These are phyloP conservation scores for Gymnocypris eckloni DNA, from an alignment of 2,797 vertebrate genomes.

Conservation along the genomic window DNA sequence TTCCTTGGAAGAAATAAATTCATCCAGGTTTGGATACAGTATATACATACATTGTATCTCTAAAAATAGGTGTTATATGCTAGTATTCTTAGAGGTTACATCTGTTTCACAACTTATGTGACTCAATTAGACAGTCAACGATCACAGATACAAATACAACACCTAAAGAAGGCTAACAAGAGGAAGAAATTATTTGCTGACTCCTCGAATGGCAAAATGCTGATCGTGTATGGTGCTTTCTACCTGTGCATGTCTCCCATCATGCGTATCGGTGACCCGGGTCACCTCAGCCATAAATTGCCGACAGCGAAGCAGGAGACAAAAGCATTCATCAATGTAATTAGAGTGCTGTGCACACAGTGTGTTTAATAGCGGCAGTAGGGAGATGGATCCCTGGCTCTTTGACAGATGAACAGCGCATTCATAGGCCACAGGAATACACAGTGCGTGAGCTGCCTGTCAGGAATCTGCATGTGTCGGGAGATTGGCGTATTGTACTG, in stretches of 20 bases:
- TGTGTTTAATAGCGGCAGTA: conserved; percentile 65
- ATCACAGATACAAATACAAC: conserved; percentile 12
- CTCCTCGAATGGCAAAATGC: conserved; percentile 20
- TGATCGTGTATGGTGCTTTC: conserved; percentile 37
- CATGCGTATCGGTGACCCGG: conserved; percentile 66
- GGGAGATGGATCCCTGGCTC: conserved; percentile 71
- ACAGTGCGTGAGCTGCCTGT: conserved; percentile 5
- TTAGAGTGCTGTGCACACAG: conserved; percentile 76
- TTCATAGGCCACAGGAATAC: conserved; percentile 32
- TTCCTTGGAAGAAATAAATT: not conserved
- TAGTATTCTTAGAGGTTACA: not conserved
- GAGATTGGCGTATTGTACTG: conserved; percentile 22
- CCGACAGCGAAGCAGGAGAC: conserved; percentile 65
- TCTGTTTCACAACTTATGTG: not conserved
- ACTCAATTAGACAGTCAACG: not conserved
- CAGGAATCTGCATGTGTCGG: conserved; percentile 36
- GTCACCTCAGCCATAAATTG: conserved; percentile 75
- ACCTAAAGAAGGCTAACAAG: not conserved
- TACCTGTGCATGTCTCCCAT: conserved; percentile 67
- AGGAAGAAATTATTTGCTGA: conserved; percentile 3
- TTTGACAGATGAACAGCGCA: conserved; percentile 68
- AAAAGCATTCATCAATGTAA: conserved; percentile 80
- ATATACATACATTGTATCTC: not conserved
- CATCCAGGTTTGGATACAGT: not conserved
- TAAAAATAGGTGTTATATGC: not conserved